phyloP scores from a whole-genome alignment of 2,888 invertebrate species.

The Mythimna loreyi region DNA sequence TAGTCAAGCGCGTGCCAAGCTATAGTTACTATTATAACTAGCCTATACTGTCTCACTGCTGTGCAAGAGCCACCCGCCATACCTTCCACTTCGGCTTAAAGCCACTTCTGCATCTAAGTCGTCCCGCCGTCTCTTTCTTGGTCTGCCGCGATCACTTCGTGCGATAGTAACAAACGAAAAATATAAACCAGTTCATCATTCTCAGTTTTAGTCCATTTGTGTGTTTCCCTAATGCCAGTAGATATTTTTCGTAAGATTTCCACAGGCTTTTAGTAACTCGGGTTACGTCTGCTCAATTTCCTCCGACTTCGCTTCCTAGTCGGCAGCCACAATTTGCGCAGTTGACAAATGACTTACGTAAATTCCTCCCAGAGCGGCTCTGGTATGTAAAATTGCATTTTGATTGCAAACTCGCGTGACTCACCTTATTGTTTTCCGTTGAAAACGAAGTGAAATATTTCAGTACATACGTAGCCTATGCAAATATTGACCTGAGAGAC shows the following conservation, averaged over 20 bases:
- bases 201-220: neutral
- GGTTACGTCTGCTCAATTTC: constrained; percentile 28
- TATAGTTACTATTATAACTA: too few relatives aligned
- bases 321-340: constrained; percentile 31
- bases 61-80: too few relatives aligned
- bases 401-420: constrained; percentile 48
- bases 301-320: constrained; percentile 11
- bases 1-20: too few relatives aligned
- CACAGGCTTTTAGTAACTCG: constrained; percentile 12
- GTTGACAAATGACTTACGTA: constrained; percentile 40
- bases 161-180: too few relatives aligned
- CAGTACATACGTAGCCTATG: constrained; percentile 23
- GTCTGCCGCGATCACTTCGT: too few relatives aligned
- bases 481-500: constrained; percentile 37
- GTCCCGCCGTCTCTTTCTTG: too few relatives aligned
- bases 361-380: constrained; percentile 15
- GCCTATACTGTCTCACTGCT: too few relatives aligned
- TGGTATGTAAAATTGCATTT: constrained; percentile 48
- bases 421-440: constrained; percentile 50
- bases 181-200: neutral
- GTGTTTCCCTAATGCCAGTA: neutral
- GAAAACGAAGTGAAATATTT: constrained; percentile 41
- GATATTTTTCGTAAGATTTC: neutral
- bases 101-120: too few relatives aligned
- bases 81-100: too few relatives aligned